A percentile compares a stretch with the other conserved stretches of the same genome.
Evolutionary conservation across 2,113 vertebrate genomes (phyloP).

Genomic region (Cyanoramphus novaezelandiae): DNA sequence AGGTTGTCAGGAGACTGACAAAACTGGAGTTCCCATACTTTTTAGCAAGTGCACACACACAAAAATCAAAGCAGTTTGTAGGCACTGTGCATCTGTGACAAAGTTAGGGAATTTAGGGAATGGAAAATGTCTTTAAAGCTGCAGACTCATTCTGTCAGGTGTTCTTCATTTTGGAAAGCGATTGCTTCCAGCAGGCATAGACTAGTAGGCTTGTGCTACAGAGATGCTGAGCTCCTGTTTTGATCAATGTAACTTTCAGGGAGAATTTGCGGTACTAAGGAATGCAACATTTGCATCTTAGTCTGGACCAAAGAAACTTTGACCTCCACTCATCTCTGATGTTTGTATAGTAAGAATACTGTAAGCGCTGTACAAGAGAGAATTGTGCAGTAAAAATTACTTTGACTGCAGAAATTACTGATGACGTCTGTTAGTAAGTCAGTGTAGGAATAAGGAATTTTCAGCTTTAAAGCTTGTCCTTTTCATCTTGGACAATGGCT

Average conservation of each 20-base stretch:
- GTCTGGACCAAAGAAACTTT: neutral
- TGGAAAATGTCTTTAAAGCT: neutral
- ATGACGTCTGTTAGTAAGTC: neutral
- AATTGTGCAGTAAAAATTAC: neutral
- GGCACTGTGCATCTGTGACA: neutral
- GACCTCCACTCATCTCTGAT: neutral
- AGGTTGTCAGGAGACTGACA: neutral
- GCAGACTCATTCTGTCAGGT: neutral
- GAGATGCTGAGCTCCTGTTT: neutral
- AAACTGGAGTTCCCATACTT: neutral
- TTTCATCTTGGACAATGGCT: neutral
- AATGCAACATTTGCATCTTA: neutral
- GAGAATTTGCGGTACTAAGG: neutral
- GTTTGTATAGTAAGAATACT: neutral
- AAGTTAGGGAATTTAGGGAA: neutral
- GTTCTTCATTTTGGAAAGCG: neutral
- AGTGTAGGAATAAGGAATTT: neutral
- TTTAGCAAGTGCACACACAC: neutral
- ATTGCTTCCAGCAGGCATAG: neutral
- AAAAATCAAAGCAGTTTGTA: neutral
- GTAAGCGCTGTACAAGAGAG: neutral
- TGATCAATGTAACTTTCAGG: neutral
- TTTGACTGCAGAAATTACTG: neutral
- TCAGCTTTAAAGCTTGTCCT: neutral
- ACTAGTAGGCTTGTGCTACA: neutral